phyloP scores from a whole-genome alignment of 2,113 vertebrate genomes.

The Tenebrosternarchus preto region DNA sequence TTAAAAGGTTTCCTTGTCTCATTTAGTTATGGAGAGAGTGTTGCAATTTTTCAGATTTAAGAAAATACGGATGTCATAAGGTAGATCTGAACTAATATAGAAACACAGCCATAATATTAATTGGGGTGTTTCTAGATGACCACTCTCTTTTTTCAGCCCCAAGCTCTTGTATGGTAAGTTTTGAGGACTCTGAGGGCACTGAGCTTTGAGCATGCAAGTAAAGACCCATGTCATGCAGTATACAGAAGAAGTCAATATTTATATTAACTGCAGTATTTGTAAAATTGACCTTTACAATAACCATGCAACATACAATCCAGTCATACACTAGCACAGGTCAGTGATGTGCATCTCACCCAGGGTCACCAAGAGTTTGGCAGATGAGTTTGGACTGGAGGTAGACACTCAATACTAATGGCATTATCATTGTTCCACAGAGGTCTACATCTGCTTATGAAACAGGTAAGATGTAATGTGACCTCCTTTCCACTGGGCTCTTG shows the following conservation, averaged over 20 bases:
- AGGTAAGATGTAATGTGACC: constrained; percentile 37
- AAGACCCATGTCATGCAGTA: neutral
- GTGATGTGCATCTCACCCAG: neutral
- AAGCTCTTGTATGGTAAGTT: neutral
- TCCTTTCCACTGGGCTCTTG: constrained; percentile 18
- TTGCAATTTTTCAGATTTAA: neutral
- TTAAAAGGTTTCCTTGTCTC: too few relatives aligned
- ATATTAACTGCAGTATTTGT: neutral
- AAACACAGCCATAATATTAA: neutral
- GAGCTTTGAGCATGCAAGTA: neutral
- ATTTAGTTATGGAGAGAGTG: too few relatives aligned
- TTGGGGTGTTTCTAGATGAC: too few relatives aligned
- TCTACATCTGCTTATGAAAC: constrained; percentile 36
- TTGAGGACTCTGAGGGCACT: neutral
- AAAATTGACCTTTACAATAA: neutral
- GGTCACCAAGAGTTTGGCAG: constrained; percentile 33
- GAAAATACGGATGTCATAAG: neutral
- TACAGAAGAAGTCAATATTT: neutral
- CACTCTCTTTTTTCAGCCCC: neutral
- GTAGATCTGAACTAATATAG: neutral
- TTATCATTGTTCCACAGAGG: constrained; percentile 24
- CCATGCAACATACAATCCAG: neutral
- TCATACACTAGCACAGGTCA: constrained; percentile 18
- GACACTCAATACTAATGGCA: constrained; percentile 42
- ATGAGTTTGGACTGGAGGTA: constrained; percentile 18